Evolutionary conservation across 2,888 invertebrate genomes (phyloP).

Genomic region (Phaedon cochleariae): DNA sequence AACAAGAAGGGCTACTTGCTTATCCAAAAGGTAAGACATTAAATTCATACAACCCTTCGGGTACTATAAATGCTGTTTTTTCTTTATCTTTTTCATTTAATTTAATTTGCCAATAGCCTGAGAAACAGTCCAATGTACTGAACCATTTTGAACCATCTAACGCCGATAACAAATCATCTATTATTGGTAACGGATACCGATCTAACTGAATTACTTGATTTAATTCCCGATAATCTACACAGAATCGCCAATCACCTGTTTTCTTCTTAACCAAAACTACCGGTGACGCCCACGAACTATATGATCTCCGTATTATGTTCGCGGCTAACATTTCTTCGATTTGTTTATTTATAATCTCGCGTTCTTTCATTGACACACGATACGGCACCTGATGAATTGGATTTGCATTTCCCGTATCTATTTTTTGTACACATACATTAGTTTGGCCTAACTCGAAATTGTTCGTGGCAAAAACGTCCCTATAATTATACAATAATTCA

Average conservation of each 20-base stretch:
- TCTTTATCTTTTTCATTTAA: neutral
- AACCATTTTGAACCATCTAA: neutral
- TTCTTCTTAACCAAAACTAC: neutral
- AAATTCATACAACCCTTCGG: neutral
- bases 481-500: no score
- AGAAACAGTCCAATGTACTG: neutral
- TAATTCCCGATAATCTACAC: neutral
- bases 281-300: neutral
- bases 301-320: neutral
- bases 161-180: neutral
- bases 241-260: neutral
- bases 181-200: neutral
- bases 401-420: neutral
- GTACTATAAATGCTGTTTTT: neutral
- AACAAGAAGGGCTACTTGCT: constrained; percentile 5
- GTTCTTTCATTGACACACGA: neutral
- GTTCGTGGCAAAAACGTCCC: neutral
- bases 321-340: constrained; percentile 1
- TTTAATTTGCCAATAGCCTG: neutral
- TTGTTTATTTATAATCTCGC: neutral
- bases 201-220: neutral
- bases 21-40: neutral
- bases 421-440: neutral
- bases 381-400: neutral
- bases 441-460: neutral